These are phyloP conservation scores for Apostichopus leukothele DNA, from an alignment of 53 echinoderm and acorn worm species.

Conservation along the genomic window DNA sequence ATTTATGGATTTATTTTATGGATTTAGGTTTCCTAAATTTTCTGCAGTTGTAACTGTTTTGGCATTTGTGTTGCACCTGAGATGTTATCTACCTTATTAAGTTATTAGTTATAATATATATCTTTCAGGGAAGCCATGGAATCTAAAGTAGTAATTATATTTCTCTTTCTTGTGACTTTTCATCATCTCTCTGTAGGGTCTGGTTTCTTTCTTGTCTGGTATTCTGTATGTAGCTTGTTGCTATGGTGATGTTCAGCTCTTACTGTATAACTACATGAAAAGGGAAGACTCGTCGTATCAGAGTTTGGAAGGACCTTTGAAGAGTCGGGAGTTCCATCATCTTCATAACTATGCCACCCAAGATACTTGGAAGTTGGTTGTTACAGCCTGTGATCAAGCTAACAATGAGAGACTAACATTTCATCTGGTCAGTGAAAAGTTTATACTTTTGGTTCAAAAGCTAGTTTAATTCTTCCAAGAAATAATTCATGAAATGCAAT, in stretches of 20 bases:
- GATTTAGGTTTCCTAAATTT: no score
- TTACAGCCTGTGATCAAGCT: background rate
- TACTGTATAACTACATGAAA: background rate
- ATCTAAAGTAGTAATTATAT: background rate
- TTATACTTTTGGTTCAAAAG: background rate
- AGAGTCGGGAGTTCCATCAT: background rate
- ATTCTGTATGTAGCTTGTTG: conserved; percentile 25
- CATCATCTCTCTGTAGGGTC: background rate
- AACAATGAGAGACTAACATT: background rate
- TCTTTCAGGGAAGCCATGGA: no score
- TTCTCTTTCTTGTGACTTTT: background rate
- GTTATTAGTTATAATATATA: no score
- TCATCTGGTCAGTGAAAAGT: conserved; percentile 2
- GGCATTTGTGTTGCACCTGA: no score
- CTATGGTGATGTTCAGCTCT: conserved; percentile 30
- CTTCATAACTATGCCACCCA: background rate
- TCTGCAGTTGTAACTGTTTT: no score
- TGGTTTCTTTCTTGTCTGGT: conserved; percentile 14
- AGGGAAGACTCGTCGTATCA: background rate
- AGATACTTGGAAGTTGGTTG: conserved; percentile 2
- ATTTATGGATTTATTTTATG: no score
- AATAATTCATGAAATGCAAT: no score
- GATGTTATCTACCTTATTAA: no score
- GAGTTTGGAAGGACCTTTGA: background rate
- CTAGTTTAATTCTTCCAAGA: background rate